Evolutionary conservation across 2,113 vertebrate species (phyloP).

Genomic region (Strix aluco): DNA sequence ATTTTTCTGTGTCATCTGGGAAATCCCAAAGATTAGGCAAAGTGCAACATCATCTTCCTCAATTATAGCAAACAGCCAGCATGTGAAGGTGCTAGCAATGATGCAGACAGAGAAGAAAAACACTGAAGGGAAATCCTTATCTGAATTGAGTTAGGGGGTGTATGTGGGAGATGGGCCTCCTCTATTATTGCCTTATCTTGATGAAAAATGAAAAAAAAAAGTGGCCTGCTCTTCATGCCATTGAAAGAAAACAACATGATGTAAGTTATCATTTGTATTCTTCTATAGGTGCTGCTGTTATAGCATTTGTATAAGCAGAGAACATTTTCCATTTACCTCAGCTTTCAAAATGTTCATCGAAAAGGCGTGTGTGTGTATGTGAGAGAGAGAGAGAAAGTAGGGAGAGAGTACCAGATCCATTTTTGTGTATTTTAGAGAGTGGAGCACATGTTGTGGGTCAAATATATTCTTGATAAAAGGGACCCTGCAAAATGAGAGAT

Average conservation of each 20-base stretch:
- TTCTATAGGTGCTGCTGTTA: not conserved
- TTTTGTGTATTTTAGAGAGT: not conserved
- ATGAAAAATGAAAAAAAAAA: not conserved
- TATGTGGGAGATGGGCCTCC: not conserved
- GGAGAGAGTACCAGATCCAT: not conserved
- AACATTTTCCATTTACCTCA: not conserved
- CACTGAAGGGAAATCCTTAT: not conserved
- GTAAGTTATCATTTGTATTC: not conserved
- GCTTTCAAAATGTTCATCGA: not conserved
- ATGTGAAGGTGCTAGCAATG: not conserved
- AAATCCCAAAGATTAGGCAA: not conserved
- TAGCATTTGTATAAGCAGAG: not conserved
- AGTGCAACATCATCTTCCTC: not conserved
- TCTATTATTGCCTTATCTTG: not conserved
- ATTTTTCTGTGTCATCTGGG: not conserved
- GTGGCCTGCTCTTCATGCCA: not conserved
- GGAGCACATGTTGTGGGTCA: not conserved
- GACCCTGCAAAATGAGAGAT: not conserved
- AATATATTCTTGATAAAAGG: not conserved
- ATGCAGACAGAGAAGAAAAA: not conserved
- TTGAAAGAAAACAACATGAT: not conserved
- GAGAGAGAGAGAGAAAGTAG: not conserved
- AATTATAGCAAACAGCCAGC: not conserved
- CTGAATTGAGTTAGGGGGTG: not conserved
- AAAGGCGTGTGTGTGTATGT: not conserved